Evolutionary conservation across 2,888 invertebrate species (phyloP).

Genomic region (Acronicta leporina): DNA sequence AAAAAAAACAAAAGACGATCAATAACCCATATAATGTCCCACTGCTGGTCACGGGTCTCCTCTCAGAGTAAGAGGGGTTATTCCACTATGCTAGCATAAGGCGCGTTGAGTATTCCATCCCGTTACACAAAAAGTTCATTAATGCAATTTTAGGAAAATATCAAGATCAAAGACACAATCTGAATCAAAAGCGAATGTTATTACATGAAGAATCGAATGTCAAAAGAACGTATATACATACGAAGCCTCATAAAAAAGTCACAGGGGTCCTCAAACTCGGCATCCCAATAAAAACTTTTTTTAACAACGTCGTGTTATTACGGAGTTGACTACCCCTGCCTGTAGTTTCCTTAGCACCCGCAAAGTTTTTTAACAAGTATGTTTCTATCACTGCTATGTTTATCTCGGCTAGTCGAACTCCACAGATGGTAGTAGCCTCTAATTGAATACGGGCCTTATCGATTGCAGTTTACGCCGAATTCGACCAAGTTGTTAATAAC

Average conservation of each 20-base stretch:
- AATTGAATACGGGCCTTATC: slow-evolving; percentile 64
- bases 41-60: too few relatives aligned
- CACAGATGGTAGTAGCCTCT: slow-evolving; percentile 59
- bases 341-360: slow-evolving; percentile 10
- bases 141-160: not conserved
- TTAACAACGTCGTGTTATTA: slow-evolving; percentile 23
- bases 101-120: too few relatives aligned
- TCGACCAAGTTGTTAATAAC: slow-evolving; percentile 52
- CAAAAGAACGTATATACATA: slow-evolving; percentile 22
- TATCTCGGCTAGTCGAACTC: slow-evolving; percentile 42
- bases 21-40: too few relatives aligned
- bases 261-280: slow-evolving; percentile 6
- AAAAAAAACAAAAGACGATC: too few relatives aligned
- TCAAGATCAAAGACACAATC: slow-evolving; percentile 16
- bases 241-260: slow-evolving; percentile 12
- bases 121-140: too few relatives aligned
- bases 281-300: slow-evolving; percentile 33
- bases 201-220: not conserved
- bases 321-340: not conserved
- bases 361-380: slow-evolving; percentile 32
- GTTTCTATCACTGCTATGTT: slow-evolving; percentile 37
- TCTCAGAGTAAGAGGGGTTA: too few relatives aligned
- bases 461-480: slow-evolving; percentile 57
- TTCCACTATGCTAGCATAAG: too few relatives aligned
- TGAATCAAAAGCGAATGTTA: slow-evolving; percentile 9